Evolutionary conservation across 1,140 invertebrate species (phyloP).

Genomic region (Musca domestica): DNA sequence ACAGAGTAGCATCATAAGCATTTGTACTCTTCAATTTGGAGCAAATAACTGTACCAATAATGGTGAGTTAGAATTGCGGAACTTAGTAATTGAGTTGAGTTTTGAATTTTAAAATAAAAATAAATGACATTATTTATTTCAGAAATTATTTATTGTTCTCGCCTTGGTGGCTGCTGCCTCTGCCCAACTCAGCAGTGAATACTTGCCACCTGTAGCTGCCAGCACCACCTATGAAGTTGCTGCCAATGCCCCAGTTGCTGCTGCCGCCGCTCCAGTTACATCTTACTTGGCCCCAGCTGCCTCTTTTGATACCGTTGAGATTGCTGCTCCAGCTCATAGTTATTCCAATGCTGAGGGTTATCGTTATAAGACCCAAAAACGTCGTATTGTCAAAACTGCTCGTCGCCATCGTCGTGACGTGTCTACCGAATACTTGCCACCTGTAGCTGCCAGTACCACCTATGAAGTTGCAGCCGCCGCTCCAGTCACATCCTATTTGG

Average conservation of each 20-base stretch:
- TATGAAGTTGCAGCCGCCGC: conserved; percentile 12
- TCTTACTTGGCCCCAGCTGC: conserved; percentile 16
- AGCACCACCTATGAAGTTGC: neutral
- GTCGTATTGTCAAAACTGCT: too few relatives aligned
- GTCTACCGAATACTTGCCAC: too few relatives aligned
- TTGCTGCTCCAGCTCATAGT: too few relatives aligned
- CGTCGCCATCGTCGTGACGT: too few relatives aligned
- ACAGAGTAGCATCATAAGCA: too few relatives aligned
- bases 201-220: conserved; percentile 25
- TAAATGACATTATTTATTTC: conserved; percentile 31
- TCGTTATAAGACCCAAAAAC: too few relatives aligned
- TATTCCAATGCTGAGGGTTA: too few relatives aligned
- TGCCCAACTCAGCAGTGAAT: conserved; percentile 40
- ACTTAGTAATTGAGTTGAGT: neutral
- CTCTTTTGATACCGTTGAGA: too few relatives aligned
- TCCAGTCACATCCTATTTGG: conserved; percentile 21
- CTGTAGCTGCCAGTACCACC: neutral
- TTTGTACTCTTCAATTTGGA: too few relatives aligned
- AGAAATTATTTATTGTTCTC: conserved; percentile 47
- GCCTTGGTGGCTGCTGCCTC: conserved; percentile 43
- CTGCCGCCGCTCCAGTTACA: too few relatives aligned
- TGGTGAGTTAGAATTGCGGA: too few relatives aligned
- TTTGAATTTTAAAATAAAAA: conserved; percentile 19
- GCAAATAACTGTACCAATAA: too few relatives aligned
- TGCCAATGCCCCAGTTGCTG: neutral